Evolutionary conservation across 2,113 vertebrate genomes (phyloP).

Genomic region (Mobula birostris): DNA sequence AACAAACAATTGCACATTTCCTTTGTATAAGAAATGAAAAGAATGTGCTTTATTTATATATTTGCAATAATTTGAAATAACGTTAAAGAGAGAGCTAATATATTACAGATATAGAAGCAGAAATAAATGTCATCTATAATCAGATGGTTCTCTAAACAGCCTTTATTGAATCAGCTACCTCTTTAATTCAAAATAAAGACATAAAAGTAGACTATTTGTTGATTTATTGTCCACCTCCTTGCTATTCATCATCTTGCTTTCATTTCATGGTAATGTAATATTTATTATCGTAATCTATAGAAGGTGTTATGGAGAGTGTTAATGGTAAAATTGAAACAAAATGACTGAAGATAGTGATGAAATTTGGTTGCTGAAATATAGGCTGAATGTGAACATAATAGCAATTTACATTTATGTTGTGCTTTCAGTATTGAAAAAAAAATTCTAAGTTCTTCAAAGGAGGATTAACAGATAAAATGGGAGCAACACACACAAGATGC

Average conservation of each 20-base stretch:
- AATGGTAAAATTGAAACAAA: not conserved
- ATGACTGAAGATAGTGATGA: not conserved
- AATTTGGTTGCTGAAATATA: not conserved
- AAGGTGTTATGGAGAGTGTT: not conserved
- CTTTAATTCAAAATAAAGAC: not conserved
- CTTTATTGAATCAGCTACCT: not conserved
- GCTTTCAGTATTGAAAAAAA: not conserved
- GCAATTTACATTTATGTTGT: not conserved
- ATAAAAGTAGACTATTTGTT: not conserved
- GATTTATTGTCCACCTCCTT: not conserved
- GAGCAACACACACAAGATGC: too few species aligned
- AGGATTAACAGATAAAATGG: too few species aligned
- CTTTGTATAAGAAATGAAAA: not conserved
- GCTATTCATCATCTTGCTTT: not conserved
- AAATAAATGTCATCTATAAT: not conserved
- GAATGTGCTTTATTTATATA: not conserved
- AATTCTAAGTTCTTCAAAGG: not conserved
- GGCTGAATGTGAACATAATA: not conserved
- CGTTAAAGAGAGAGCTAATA: not conserved
- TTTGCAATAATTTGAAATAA: not conserved
- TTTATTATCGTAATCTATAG: not conserved
- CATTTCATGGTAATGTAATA: not conserved
- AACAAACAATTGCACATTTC: not conserved
- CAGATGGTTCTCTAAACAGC: not conserved
- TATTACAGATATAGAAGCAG: not conserved